Conservation (phyloP, 2,888 invertebrate species). For the Cephonodes hylas region DNA sequence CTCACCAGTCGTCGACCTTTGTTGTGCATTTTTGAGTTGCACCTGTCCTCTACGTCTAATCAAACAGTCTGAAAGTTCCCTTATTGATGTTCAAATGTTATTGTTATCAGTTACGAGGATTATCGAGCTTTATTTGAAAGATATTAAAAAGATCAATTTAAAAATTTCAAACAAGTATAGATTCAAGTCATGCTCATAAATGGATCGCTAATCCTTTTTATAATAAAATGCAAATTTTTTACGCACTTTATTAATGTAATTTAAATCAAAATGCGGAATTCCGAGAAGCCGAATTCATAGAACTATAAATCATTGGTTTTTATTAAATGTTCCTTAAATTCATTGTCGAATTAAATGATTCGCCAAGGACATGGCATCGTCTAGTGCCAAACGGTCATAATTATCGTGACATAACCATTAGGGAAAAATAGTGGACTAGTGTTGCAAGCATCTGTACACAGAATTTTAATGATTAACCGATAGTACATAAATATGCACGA, state of each 20-base stretch:
- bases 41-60: background rate
- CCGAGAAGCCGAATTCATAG: background rate
- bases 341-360: background rate
- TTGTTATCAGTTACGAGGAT: background rate
- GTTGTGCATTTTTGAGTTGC: background rate
- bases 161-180: too few species aligned
- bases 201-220: too few species aligned
- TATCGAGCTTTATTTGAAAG: background rate
- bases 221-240: too few species aligned
- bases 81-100: background rate
- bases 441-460: background rate
- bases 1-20: conserved; percentile 3
- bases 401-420: conserved; percentile 2
- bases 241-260: too few species aligned
- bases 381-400: background rate
- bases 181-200: too few species aligned
- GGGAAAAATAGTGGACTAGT: conserved; percentile 1
- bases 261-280: too few species aligned
- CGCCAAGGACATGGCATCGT: background rate
- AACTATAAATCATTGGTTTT: background rate
- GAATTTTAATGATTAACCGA: background rate
- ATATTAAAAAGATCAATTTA: too few species aligned
- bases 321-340: background rate
- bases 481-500: background rate
- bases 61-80: background rate